A percentile compares a stretch with the other conserved stretches of the same genome.
phyloP scores from a whole-genome alignment of 2,797 vertebrate genomes.

The Sebastes vulpes region DNA sequence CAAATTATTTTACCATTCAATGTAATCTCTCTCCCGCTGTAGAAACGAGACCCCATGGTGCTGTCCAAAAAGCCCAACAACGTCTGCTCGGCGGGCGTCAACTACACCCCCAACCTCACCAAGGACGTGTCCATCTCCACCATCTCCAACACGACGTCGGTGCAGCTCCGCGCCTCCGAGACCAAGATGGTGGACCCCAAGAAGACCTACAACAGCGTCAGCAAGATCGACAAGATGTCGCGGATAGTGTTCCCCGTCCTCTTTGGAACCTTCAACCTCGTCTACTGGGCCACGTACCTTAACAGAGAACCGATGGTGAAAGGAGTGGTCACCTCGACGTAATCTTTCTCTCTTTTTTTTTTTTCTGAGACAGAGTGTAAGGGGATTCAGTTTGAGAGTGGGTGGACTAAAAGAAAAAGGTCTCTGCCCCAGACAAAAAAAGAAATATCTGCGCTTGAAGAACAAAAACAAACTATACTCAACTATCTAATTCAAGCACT shows the following conservation, averaged over 20 bases:
- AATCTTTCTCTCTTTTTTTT: slow-evolving; percentile 46
- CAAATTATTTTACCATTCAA: not conserved
- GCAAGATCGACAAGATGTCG: slow-evolving; percentile 97
- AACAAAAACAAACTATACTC: slow-evolving; percentile 51
- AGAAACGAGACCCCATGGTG: slow-evolving; percentile 92
- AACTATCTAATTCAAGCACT: slow-evolving; percentile 55
- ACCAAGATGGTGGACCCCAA: slow-evolving; percentile 90
- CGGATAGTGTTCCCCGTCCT: slow-evolving; percentile 93
- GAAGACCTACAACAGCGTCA: slow-evolving; percentile 97
- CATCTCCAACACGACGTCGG: slow-evolving; percentile 85
- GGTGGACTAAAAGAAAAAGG: slow-evolving; percentile 6
- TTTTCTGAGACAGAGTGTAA: not conserved
- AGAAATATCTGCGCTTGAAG: slow-evolving; percentile 52
- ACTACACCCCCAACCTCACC: slow-evolving; percentile 90
- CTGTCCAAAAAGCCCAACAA: slow-evolving; percentile 90
- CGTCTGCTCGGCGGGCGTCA: slow-evolving; percentile 87
- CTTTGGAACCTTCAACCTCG: slow-evolving; percentile 94
- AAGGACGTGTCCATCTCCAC: slow-evolving; percentile 90
- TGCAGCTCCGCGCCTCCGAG: slow-evolving; percentile 85
- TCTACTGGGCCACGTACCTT: slow-evolving; percentile 96
- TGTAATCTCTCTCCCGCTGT: slow-evolving; percentile 20
- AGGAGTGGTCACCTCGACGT: slow-evolving; percentile 88
- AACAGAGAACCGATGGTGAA: slow-evolving; percentile 93
- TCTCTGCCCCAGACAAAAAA: slow-evolving; percentile 29
- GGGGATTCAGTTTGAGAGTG: not conserved